Base-by-base conservation (phyloP, 92 coral and sea anemone species). In the Phenganax subtilis region DNA sequence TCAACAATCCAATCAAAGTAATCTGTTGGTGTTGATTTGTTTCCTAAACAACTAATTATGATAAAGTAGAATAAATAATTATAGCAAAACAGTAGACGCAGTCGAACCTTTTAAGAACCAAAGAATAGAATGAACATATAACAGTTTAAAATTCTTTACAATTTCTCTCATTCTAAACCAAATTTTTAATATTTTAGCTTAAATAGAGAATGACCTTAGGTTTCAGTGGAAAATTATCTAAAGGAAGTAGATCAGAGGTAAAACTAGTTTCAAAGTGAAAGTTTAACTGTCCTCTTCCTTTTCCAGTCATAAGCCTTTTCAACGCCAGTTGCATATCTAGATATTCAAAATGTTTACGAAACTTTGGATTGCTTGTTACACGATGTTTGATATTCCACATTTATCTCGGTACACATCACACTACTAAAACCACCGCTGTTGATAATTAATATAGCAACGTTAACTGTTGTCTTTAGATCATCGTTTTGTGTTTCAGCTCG, bases 151-250 rank as follows among this genome's bases (percentile, higher is more conserved):
- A 25, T 57, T 1, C 57, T 16, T 56, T 56, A 4, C 17, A 8
- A 17, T 20, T 55, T 75, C 55, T 75, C 2, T 53, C 1, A 11
- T 10, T 75, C n/a, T 75, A 75, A 55, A 25, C 55, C 0, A 75
- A 51, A 15, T 56, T 29, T 75, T 75, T 75, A 17, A 60, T 57
- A 31, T 79, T 79, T 79, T 79, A 79, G 83, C 74, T 12, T 79
- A 79, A 79, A 79, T 79, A 79, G 83, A 79, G 10, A 52, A 17
- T 79, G 81, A 76, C 17, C 47, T n/a, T 76, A 68, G 65, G 27
- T 68, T 29, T 79, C 67, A 76, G 15, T 65, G 72, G 65, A 64
- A 12, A 68, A 31, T 47, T 44, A 54, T 62, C 71, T 63, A 76
- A 37, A 37, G 5, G 47, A 37, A 37, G 47, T 37, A 37, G 51